phyloP scores from a whole-genome alignment of 92 coral and sea anemone species.

The Micromussa lordhowensis region DNA sequence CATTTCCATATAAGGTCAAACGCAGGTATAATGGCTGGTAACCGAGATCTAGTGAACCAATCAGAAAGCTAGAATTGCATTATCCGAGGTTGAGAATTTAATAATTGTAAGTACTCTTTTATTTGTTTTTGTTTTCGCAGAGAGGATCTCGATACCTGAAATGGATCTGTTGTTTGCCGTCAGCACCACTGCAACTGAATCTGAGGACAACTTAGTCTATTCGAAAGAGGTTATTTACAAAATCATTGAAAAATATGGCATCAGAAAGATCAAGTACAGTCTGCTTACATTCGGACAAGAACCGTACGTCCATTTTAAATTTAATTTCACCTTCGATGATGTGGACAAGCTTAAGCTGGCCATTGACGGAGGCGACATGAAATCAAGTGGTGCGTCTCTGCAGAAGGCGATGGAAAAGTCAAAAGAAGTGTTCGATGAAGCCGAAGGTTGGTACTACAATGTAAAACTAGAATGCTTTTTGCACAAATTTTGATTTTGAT shows the following conservation, averaged over 20 bases:
- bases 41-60: too few relatives aligned
- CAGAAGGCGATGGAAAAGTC: conserved; percentile 62
- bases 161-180: conserved; percentile 80
- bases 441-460: conserved; percentile 20
- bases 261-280: conserved; percentile 68
- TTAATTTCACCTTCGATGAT: conserved; percentile 32
- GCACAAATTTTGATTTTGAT: too few relatives aligned
- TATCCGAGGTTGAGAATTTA: too few relatives aligned
- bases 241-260: conserved; percentile 73
- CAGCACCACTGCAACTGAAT: conserved; percentile 65
- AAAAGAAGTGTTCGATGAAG: conserved; percentile 63
- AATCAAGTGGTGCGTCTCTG: conserved; percentile 21
- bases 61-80: too few relatives aligned
- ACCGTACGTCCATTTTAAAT: conserved; percentile 46
- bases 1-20: too few relatives aligned
- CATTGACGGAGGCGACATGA: conserved; percentile 32
- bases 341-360: conserved; percentile 39
- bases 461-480: neutral
- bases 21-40: too few relatives aligned
- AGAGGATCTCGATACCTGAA: conserved; percentile 60
- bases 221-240: conserved; percentile 61
- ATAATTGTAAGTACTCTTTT: neutral
- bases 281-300: conserved; percentile 59
- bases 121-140: conserved; percentile 11
- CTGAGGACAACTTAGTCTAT: conserved; percentile 60